Evolutionary conservation across 1,140 invertebrate species (phyloP).

Genomic region (Metopolophium dirhodum): DNA sequence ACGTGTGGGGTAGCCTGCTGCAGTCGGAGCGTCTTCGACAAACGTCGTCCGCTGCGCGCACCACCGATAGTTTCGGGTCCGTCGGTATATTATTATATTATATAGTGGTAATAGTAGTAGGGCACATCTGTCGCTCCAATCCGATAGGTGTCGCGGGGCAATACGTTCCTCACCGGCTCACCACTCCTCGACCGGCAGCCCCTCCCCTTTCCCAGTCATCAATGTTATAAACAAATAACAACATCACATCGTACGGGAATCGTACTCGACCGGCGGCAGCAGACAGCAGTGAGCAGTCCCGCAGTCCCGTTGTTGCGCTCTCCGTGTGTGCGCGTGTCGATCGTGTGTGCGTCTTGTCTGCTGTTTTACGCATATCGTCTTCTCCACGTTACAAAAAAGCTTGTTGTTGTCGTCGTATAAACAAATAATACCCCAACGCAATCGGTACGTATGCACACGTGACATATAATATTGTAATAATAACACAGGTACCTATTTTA

Average conservation of each 20-base stretch:
- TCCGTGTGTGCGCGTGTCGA: not conserved
- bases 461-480: not conserved
- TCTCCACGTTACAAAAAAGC: not conserved
- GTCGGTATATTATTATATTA: not conserved
- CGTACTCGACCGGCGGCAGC: not conserved
- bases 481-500: not conserved
- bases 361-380: not conserved
- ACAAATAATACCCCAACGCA: not conserved
- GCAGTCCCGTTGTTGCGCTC: not conserved
- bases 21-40: not conserved
- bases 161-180: not conserved
- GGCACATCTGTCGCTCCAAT: not conserved
- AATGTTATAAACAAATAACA: not conserved
- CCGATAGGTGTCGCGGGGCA: conserved; percentile 27
- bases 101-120: not conserved
- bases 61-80: not conserved
- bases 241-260: not conserved
- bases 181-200: not conserved
- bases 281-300: not conserved
- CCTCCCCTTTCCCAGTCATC: not conserved
- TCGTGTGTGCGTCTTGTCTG: not conserved
- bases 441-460: not conserved
- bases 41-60: not conserved
- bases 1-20: not conserved
- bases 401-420: not conserved